Base-by-base conservation (phyloP, 2,113 vertebrate species). In the Sminthopsis crassicaudata region DNA sequence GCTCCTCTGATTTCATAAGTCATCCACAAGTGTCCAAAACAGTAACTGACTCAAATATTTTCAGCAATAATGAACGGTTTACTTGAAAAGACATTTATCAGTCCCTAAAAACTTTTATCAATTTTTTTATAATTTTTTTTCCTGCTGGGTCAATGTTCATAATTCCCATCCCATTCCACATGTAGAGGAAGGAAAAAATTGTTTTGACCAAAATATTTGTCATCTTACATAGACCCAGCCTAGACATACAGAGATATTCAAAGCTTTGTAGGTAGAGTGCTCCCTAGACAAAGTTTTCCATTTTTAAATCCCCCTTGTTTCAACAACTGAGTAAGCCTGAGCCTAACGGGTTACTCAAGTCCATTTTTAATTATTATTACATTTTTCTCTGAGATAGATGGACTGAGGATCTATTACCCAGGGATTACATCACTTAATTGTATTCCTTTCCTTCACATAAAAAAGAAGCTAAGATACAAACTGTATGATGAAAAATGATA, bases 331-430 rank as follows among this genome's bases (percentile, higher is more conserved):
- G 90, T 90, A 24, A 91, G 1, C 50, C n/a, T 53, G 27, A 91
- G 26, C 53, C 76, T 50, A 76, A 91, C 53, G 90, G 90, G 42
- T 92, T 30, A 96, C 93, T 94, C 67, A 90, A 52, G 91, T 89
- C 84, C 5, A 91, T 46, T 36, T 57, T 96, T 95, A 46, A 91
- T 94, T 42, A 92, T 76, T 48, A 93, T 96, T 52, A 93, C 16
- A 67, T 19, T 94, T 84, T 88, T 30, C 42, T 90, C 25, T 8
- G 9, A 42, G 25, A 46, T 55, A 25, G 93, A 95, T 46, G 55
- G 94, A 90, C 76, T 92, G 91, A 57, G 84, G 27, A 88, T 91
- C 90, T 53, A 46, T 52, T 76, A 90, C 30, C 60, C 94, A 67
- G n/a, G 67, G 50, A 48, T 55, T 91, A 9, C 92, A n/a, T 52